phyloP scores from a whole-genome alignment of 2,113 vertebrate genomes.

The Mobula hypostoma region DNA sequence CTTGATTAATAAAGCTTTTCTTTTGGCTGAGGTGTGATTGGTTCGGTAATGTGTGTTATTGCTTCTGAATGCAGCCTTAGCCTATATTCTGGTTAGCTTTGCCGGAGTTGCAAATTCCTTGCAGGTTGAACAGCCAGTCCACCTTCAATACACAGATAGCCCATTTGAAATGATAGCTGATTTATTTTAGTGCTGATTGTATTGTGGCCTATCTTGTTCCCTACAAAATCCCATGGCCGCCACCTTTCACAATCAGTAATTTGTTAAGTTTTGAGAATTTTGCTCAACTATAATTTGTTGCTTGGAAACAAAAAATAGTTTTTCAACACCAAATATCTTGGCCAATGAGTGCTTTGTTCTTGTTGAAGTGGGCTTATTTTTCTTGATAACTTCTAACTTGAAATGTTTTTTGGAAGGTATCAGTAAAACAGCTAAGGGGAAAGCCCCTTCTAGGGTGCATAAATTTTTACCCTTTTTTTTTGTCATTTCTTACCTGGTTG shows the following conservation, averaged over 20 bases:
- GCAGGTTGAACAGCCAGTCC: background rate
- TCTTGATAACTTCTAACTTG: background rate
- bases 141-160: background rate
- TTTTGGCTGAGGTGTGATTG: conserved; percentile 38
- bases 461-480: background rate
- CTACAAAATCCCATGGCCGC: no score
- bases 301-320: no score
- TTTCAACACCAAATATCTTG: background rate
- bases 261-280: background rate
- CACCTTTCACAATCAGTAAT: background rate
- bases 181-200: no score
- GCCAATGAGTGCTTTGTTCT: conserved; percentile 13
- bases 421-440: background rate
- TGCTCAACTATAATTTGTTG: background rate
- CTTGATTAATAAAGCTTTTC: conserved; percentile 38
- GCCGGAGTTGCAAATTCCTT: background rate
- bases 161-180: no score
- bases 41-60: conserved; percentile 29
- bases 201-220: background rate
- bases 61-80: background rate
- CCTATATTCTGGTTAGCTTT: background rate
- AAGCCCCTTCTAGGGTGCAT: background rate
- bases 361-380: background rate
- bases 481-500: background rate
- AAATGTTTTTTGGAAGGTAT: background rate